phyloP scores from a whole-genome alignment of 1,140 invertebrate genomes.

The Drosophila sp. region DNA sequence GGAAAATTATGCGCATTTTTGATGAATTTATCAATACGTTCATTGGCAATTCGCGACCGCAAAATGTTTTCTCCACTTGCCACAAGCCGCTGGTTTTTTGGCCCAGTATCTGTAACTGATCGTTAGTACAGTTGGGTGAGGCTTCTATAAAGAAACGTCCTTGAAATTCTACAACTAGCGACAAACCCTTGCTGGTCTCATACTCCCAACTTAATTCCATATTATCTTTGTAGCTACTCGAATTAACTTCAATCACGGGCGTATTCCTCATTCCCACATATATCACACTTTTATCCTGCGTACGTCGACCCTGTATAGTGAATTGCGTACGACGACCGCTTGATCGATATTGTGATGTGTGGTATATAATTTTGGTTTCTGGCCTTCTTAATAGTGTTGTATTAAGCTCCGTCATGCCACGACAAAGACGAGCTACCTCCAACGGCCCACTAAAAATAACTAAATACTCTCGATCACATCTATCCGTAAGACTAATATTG shows the following conservation, averaged over 20 bases:
- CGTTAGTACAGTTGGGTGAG: slow-evolving; percentile 88
- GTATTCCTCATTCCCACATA: slow-evolving; percentile 9
- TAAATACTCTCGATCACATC: slow-evolving; percentile 66
- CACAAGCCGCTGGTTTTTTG: slow-evolving; percentile 83
- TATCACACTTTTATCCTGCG: slow-evolving; percentile 1
- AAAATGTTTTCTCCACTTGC: slow-evolving; percentile 86
- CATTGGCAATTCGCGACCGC: slow-evolving; percentile 87
- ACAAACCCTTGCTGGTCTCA: slow-evolving; percentile 85
- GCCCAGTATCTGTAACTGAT: slow-evolving; percentile 87
- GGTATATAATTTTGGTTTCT: slow-evolving; percentile 42
- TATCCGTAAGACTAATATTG: slow-evolving; percentile 52
- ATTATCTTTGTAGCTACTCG: slow-evolving; percentile 83
- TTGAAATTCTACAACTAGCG: slow-evolving; percentile 84
- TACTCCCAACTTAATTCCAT: slow-evolving; percentile 92
- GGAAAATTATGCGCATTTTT: slow-evolving; percentile 88
- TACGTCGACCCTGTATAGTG: slow-evolving; percentile 6
- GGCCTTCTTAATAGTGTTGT: slow-evolving; percentile 10
- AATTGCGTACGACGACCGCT: slow-evolving; percentile 29
- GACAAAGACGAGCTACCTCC: slow-evolving; percentile 43
- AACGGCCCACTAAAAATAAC: slow-evolving; percentile 1
- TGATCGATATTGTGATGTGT: slow-evolving; percentile 22
- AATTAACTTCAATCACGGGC: slow-evolving; percentile 33
- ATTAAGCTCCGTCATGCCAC: slow-evolving; percentile 29
- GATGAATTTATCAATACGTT: slow-evolving; percentile 87
- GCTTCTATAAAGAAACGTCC: slow-evolving; percentile 89